These are phyloP conservation scores for Drosophila sturtevanti DNA, from an alignment of 1,140 invertebrate species.

Conservation along the genomic window DNA sequence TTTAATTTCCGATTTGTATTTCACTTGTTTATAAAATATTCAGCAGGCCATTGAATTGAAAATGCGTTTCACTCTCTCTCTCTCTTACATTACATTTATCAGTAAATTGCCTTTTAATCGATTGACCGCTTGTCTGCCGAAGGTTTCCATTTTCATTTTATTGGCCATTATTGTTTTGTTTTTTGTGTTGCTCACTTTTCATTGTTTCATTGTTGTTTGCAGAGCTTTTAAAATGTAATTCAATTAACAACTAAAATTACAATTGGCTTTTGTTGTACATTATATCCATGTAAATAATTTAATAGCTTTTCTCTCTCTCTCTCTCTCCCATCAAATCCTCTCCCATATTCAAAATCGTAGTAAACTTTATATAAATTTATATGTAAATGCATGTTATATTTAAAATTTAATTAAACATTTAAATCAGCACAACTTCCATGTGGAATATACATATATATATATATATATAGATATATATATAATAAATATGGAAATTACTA, in stretches of 20 bases:
- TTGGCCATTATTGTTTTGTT: not conserved
- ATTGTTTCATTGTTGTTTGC: not conserved
- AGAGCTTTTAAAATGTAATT: slow-evolving; percentile 3
- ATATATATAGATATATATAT: not conserved
- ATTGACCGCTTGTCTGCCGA: slow-evolving; percentile 1
- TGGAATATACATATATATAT: not conserved
- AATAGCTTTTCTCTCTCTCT: not conserved
- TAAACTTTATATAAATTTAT: not conserved
- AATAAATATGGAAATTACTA: slow-evolving; percentile 2
- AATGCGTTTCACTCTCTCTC: not conserved
- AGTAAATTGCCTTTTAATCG: slow-evolving; percentile 7
- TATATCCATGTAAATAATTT: not conserved
- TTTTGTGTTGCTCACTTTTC: not conserved
- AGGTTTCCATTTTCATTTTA: slow-evolving; percentile 1
- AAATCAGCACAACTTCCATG: not conserved
- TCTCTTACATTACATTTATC: not conserved
- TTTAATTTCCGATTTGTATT: not conserved
- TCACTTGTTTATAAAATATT: not conserved
- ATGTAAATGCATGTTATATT: not conserved
- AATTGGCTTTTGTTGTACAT: not conserved
- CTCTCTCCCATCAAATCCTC: not conserved
- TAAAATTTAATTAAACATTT: not conserved
- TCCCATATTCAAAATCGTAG: no score
- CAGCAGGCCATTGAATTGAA: not conserved
- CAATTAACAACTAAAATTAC: slow-evolving; percentile 5